Evolutionary conservation across 2,888 invertebrate species (phyloP).

Genomic region (Monoplex corrugatus): DNA sequence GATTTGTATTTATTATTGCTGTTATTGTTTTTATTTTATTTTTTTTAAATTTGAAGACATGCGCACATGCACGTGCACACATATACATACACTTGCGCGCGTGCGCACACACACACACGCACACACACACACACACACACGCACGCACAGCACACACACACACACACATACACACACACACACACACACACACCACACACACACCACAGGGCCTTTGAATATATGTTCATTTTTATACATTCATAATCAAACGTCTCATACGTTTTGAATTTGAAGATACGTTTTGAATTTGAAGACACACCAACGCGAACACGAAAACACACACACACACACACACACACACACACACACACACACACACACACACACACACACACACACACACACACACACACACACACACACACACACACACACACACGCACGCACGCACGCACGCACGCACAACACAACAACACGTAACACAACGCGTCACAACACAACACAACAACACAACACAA

Average conservation of each 20-base stretch:
- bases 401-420: constrained; percentile 23
- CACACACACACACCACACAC: neutral
- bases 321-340: constrained; percentile 8
- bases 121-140: too few species aligned
- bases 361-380: neutral
- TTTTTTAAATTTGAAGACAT: too few species aligned
- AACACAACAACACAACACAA: neutral
- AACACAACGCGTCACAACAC: neutral
- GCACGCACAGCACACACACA: neutral
- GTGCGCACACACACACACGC: neutral
- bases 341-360: neutral
- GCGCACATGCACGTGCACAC: too few species aligned
- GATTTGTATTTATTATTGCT: too few species aligned
- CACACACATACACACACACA: neutral
- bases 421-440: constrained; percentile 18
- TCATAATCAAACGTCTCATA: too few species aligned
- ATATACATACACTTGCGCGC: too few species aligned
- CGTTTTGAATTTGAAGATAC: too few species aligned
- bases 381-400: neutral
- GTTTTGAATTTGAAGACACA: too few species aligned
- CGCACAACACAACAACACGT: constrained; percentile 16
- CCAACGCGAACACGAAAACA: too few species aligned
- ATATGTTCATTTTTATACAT: too few species aligned
- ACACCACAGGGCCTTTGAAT: too few species aligned
- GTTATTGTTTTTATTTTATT: too few species aligned